phyloP scores from a whole-genome alignment of 1,140 invertebrate species.

The Hylaeus volcanicus region DNA sequence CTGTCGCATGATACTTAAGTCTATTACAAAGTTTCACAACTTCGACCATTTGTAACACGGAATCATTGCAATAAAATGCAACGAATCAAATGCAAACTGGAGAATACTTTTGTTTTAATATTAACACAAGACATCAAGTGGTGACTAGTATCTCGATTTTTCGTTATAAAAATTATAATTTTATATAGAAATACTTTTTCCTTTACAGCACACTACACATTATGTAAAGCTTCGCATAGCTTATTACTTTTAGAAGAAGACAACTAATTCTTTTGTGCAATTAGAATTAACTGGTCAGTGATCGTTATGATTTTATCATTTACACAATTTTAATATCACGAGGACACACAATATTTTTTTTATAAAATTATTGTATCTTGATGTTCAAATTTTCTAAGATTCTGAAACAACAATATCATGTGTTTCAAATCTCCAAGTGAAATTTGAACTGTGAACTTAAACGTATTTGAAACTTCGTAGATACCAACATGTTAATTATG shows the following conservation, averaged over 20 bases:
- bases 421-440: neutral
- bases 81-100: conserved; percentile 4
- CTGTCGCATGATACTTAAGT: conserved; percentile 19
- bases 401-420: neutral
- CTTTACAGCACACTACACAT: neutral
- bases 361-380: conserved; percentile 6
- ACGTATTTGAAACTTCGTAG: neutral
- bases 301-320: neutral
- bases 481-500: conserved; percentile 15
- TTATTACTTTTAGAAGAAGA: neutral
- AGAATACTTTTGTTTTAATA: neutral
- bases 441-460: conserved; percentile 30
- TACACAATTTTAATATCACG: conserved; percentile 7
- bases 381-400: conserved; percentile 35
- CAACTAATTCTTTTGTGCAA: neutral
- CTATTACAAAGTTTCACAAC: conserved; percentile 13
- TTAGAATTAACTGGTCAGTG: neutral
- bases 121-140: conserved; percentile 2
- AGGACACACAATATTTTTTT: conserved; percentile 8
- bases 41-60: neutral
- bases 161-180: neutral
- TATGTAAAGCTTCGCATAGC: conserved; percentile 1
- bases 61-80: conserved; percentile 13
- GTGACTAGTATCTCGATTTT: neutral
- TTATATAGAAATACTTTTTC: neutral